These are phyloP conservation scores for Lutraria rhynchaena DNA, from an alignment of 1,140 invertebrate genomes.

Conservation along the genomic window DNA sequence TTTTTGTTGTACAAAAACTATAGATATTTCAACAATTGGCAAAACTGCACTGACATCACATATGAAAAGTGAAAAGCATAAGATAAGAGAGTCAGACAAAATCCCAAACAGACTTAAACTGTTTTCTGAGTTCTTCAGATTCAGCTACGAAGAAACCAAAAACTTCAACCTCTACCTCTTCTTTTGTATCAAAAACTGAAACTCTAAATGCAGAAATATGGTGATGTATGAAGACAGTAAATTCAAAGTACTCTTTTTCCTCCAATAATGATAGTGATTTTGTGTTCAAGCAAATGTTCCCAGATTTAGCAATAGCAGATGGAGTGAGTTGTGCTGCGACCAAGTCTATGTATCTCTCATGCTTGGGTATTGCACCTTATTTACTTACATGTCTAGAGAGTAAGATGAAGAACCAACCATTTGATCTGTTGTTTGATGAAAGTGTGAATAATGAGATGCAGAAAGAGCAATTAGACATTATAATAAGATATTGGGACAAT, in stretches of 20 bases:
- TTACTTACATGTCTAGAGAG: neutral
- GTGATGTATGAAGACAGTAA: slow-evolving; percentile 1
- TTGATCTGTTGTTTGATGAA: slow-evolving; percentile 64
- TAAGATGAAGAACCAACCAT: slow-evolving; percentile 3
- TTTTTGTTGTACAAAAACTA: neutral
- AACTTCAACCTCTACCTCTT: neutral
- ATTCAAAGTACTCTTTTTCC: neutral
- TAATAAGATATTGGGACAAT: slow-evolving; percentile 59
- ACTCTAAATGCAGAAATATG: slow-evolving; percentile 3
- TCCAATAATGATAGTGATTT: slow-evolving; percentile 5
- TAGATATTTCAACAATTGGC: slow-evolving; percentile 1
- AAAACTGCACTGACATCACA: neutral
- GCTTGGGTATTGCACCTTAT: slow-evolving; percentile 41
- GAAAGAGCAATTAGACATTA: slow-evolving; percentile 65
- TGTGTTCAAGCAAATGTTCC: slow-evolving; percentile 27
- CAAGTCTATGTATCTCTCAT: slow-evolving; percentile 34
- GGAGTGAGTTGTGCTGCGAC: slow-evolving; percentile 4
- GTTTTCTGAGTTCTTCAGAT: neutral
- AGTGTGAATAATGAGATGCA: slow-evolving; percentile 58
- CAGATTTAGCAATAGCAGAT: slow-evolving; percentile 20
- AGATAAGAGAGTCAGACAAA: neutral
- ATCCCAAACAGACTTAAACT: neutral
- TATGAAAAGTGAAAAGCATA: neutral
- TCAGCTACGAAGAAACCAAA: neutral
- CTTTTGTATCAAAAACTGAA: neutral